Percentiles rank a stretch among this genome's conserved stretches.
These are phyloP conservation scores for Steatocranus sp. DNA, from an alignment of 2,797 vertebrate genomes.

Conservation along the genomic window DNA sequence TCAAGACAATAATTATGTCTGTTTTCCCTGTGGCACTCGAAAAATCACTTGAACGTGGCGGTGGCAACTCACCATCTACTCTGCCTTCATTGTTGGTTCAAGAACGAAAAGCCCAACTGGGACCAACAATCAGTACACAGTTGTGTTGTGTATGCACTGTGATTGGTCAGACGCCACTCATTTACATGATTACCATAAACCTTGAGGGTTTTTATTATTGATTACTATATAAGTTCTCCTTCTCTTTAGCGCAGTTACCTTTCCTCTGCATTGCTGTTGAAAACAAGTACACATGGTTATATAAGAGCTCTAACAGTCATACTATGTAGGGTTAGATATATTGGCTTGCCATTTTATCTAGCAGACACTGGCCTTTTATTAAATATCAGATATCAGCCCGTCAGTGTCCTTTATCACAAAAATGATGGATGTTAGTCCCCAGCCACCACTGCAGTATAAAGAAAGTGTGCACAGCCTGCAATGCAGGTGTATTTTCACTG, in stretches of 20 bases:
- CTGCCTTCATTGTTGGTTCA: not conserved
- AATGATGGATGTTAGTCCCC: slow-evolving; percentile 27
- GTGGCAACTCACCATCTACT: not conserved
- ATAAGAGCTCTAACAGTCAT: not conserved
- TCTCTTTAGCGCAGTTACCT: not conserved
- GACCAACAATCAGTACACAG: slow-evolving; percentile 9
- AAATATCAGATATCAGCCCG: slow-evolving; percentile 42
- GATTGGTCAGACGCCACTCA: not conserved
- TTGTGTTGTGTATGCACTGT: not conserved
- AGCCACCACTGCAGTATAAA: not conserved
- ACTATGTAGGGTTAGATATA: slow-evolving; percentile 7
- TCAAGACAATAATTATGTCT: not conserved
- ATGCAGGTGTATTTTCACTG: slow-evolving; percentile 7
- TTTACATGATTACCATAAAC: not conserved
- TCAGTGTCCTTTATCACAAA: slow-evolving; percentile 6
- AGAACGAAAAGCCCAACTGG: not conserved
- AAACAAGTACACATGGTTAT: not conserved
- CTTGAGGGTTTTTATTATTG: not conserved
- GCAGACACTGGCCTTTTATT: slow-evolving; percentile 54
- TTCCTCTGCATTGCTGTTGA: not conserved
- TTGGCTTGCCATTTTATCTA: slow-evolving; percentile 42
- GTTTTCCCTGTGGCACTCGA: not conserved
- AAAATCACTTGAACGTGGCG: slow-evolving; percentile 15
- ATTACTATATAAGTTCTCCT: not conserved
- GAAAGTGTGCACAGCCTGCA: not conserved